Conservation (phyloP, 2,797 vertebrate genomes). For the Mycteria americana region DNA sequence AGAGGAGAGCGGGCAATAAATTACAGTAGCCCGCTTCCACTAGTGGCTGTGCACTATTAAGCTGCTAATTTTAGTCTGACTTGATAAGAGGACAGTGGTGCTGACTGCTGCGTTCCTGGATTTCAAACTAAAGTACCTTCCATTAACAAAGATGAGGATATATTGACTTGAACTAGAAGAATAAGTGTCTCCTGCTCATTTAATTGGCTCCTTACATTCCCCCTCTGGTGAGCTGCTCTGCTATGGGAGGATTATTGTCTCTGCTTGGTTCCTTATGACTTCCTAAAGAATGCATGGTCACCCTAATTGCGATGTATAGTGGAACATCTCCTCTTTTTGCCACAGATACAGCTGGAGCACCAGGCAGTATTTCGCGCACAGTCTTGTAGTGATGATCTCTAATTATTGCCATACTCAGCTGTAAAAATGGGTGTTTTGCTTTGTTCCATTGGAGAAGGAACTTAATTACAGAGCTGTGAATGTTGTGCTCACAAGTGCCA, state of each 20-base stretch:
- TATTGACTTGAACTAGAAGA: neutral
- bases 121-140: neutral
- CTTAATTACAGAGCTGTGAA: neutral
- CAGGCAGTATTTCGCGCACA: neutral
- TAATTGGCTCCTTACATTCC: neutral
- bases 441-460: neutral
- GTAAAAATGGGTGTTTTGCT: conserved; percentile 2
- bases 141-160: conserved; percentile 37
- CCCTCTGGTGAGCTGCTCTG: neutral
- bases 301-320: neutral
- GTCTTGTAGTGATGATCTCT: neutral
- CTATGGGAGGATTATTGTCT: neutral
- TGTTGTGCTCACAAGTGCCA: neutral
- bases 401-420: neutral
- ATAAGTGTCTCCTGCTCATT: neutral
- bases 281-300: neutral
- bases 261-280: neutral
- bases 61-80: neutral
- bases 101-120: neutral
- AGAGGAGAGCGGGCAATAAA: neutral
- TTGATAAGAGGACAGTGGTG: neutral
- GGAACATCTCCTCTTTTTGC: neutral
- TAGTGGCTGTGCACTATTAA: neutral
- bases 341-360: neutral
- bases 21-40: neutral